phyloP scores from a whole-genome alignment of 1,140 invertebrate genomes.

The Drosophila lacteicornis region DNA sequence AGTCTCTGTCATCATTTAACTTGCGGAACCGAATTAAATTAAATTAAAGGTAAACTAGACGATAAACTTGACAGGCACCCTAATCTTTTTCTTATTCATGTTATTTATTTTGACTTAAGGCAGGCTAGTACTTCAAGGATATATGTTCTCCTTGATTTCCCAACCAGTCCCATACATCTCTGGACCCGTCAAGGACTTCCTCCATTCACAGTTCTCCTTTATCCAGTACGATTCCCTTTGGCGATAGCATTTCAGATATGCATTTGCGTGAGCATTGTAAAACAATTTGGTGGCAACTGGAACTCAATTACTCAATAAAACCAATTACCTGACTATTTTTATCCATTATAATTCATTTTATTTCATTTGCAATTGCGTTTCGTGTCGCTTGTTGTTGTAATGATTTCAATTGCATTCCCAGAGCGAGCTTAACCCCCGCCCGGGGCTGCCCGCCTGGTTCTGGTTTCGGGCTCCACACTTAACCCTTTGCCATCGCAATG shows the following conservation, averaged over 20 bases:
- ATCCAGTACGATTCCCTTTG: background rate
- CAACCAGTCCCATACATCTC: background rate
- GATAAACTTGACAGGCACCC: no score
- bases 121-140: no score
- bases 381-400: slow-evolving; percentile 85
- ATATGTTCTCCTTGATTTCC: background rate
- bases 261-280: slow-evolving; percentile 70
- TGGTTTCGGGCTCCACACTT: background rate
- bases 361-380: slow-evolving; percentile 81
- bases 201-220: no score
- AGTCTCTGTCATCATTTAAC: no score
- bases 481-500: slow-evolving; percentile 13
- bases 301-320: slow-evolving; percentile 83
- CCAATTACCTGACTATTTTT: slow-evolving; percentile 83
- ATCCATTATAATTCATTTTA: slow-evolving; percentile 84
- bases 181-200: background rate
- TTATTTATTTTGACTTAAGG: no score
- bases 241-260: slow-evolving; percentile 15
- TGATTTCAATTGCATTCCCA: slow-evolving; percentile 75
- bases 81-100: no score
- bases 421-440: slow-evolving; percentile 39
- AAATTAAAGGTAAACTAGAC: no score
- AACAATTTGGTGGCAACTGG: slow-evolving; percentile 79
- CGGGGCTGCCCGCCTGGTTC: no score
- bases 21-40: no score